These are phyloP conservation scores for Onychorhynchus coronatus DNA, from an alignment of 2,113 vertebrate genomes.

Conservation along the genomic window DNA sequence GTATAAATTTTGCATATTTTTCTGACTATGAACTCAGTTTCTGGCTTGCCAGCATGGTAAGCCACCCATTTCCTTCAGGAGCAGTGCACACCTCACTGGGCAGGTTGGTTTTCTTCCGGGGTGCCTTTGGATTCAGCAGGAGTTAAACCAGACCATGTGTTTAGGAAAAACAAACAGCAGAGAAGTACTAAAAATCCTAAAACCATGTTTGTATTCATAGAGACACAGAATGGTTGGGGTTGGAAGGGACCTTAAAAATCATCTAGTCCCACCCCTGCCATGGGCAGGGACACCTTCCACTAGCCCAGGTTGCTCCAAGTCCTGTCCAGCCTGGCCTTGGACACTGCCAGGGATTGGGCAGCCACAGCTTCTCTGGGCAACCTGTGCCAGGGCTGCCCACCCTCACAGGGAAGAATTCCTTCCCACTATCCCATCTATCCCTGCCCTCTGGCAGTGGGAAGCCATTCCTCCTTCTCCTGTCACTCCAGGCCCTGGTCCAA, in stretches of 20 bases:
- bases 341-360: neutral
- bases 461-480: neutral
- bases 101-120: neutral
- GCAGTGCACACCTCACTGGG: neutral
- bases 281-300: neutral
- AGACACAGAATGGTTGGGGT: fast-evolving
- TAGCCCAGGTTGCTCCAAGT: neutral
- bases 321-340: neutral
- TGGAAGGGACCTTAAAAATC: neutral
- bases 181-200: neutral
- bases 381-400: neutral
- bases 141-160: neutral
- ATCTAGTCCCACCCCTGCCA: fast-evolving
- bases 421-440: neutral
- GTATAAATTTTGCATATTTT: neutral
- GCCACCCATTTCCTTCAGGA: neutral
- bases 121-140: neutral
- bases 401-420: neutral
- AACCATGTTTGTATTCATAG: neutral
- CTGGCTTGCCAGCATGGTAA: neutral
- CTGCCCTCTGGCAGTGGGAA: neutral
- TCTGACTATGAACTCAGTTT: neutral
- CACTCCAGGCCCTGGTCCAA: neutral
- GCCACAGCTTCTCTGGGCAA: neutral
- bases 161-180: neutral